These are phyloP conservation scores for Balanococcus diminutus DNA, from an alignment of 2,888 invertebrate genomes.

Conservation along the genomic window DNA sequence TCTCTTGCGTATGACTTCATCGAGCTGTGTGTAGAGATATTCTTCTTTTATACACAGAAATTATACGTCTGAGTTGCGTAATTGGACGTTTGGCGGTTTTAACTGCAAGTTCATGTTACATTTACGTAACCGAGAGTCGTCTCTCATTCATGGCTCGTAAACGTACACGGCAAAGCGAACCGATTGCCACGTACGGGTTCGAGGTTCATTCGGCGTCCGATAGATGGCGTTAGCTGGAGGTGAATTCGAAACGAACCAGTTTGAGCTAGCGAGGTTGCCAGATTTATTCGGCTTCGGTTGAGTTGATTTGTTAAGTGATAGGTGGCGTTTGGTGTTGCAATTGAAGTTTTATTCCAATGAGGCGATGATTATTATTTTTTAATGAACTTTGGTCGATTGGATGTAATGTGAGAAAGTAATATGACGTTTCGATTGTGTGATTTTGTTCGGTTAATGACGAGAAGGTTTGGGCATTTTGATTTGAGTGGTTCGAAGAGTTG, in stretches of 20 bases:
- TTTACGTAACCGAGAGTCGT: constrained; percentile 35
- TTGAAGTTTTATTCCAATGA: neutral
- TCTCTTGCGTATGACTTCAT: constrained; percentile 39
- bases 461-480: too few relatives aligned
- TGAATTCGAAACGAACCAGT: neutral
- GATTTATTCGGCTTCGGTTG: neutral
- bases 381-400: neutral
- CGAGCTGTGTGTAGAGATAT: neutral
- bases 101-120: constrained; percentile 49
- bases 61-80: constrained; percentile 45
- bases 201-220: neutral
- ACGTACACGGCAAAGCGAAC: neutral
- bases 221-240: neutral
- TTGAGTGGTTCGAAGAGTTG: too few relatives aligned
- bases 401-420: neutral
- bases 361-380: too few relatives aligned
- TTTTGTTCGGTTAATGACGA: neutral
- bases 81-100: constrained; percentile 37
- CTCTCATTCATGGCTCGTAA: constrained; percentile 40
- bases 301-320: neutral
- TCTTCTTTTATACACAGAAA: constrained; percentile 1
- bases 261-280: neutral
- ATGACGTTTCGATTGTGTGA: neutral
- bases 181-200: neutral
- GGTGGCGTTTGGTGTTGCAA: neutral